Evolutionary conservation across 2,113 vertebrate species (phyloP).

Genomic region (Centrocercus urophasianus): DNA sequence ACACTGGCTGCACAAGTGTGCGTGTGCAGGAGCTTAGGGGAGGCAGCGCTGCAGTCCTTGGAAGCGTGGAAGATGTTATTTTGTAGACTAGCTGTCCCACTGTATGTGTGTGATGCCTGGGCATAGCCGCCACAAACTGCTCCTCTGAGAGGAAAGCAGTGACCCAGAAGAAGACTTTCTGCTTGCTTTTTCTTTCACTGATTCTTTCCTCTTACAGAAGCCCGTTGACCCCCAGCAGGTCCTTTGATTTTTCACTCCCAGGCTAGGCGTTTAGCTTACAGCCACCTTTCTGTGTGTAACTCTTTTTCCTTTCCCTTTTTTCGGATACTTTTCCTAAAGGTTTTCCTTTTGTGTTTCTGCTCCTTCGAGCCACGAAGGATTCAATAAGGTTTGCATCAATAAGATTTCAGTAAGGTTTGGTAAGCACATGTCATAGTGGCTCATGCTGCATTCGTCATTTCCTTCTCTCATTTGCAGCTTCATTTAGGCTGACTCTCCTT

Average conservation of each 20-base stretch:
- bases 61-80: not conserved
- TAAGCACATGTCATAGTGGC: not conserved
- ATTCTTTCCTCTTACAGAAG: not conserved
- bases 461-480: not conserved
- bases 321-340: not conserved
- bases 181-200: not conserved
- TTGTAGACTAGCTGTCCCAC: not conserved
- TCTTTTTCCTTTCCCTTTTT: not conserved
- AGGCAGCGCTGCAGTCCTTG: not conserved
- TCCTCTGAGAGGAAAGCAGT: not conserved
- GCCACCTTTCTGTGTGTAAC: not conserved
- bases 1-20: not conserved
- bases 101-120: not conserved
- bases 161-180: not conserved
- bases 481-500: not conserved
- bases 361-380: not conserved
- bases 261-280: not conserved
- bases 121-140: not conserved
- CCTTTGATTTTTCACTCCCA: not conserved
- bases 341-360: not conserved
- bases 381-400: not conserved
- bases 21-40: not conserved
- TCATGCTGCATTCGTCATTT: not conserved
- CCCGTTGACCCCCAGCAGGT: not conserved
- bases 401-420: not conserved